A percentile compares a stretch with the other conserved stretches of the same genome.
These are phyloP conservation scores for Microtus richardsoni DNA, from an alignment of 2,113 vertebrate genomes.

Conservation along the genomic window DNA sequence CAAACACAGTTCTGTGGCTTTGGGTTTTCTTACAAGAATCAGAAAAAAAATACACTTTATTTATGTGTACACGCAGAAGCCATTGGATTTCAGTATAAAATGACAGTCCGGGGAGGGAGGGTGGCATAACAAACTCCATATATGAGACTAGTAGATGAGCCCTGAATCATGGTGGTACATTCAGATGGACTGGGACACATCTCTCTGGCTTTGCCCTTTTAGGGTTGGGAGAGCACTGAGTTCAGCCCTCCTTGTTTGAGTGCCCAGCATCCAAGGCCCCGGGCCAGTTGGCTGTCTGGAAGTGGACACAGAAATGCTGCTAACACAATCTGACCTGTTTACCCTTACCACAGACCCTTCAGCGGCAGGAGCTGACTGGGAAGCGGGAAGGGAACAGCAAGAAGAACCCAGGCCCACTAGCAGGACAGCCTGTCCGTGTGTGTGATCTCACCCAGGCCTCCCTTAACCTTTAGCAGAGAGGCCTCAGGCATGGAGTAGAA, in stretches of 20 bases:
- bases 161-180: background rate
- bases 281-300: background rate
- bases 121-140: background rate
- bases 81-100: background rate
- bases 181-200: background rate
- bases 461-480: background rate
- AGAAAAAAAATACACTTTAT: slow-evolving; percentile 62
- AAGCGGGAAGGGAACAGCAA: fast-evolving
- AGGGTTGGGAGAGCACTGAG: background rate
- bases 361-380: fast-evolving
- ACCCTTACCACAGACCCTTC: background rate
- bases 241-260: background rate
- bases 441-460: background rate
- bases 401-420: background rate
- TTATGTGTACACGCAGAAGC: slow-evolving; percentile 48
- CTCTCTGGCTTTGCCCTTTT: too few species aligned
- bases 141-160: background rate
- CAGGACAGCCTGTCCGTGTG: fast-evolving
- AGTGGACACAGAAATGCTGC: background rate
- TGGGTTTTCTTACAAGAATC: slow-evolving; percentile 70
- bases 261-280: background rate
- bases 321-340: fast-evolving
- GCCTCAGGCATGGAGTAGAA: background rate
- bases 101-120: background rate
- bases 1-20: slow-evolving; percentile 64